These are phyloP conservation scores for Cirrhinus molitorella DNA, from an alignment of 2,797 vertebrate genomes.

Conservation along the genomic window DNA sequence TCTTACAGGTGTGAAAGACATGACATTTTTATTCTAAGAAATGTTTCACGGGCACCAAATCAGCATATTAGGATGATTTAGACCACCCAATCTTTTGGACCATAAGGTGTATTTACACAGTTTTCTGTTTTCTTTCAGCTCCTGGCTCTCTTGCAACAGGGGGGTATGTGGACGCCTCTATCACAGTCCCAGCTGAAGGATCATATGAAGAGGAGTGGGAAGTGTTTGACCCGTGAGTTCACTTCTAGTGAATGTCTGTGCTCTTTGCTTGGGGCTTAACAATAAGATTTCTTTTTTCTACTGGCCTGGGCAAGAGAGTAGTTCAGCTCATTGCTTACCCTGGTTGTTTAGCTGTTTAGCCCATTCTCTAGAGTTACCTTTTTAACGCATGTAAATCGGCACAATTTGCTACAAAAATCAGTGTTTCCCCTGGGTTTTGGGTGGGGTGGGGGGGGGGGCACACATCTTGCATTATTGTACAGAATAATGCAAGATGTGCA, in stretches of 20 bases:
- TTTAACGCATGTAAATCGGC: no score
- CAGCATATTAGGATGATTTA: neutral
- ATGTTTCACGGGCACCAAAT: neutral
- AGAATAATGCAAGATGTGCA: no score
- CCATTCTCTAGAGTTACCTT: neutral
- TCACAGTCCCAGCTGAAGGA: constrained; percentile 87
- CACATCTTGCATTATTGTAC: no score
- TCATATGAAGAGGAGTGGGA: constrained; percentile 99
- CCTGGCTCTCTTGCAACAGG: constrained; percentile 89
- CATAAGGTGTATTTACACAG: neutral
- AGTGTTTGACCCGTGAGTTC: constrained; percentile 98
- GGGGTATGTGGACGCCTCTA: constrained; percentile 84
- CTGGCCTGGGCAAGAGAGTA: neutral
- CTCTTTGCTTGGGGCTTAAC: neutral
- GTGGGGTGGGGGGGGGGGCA: no score
- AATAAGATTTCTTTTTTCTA: neutral
- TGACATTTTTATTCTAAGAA: neutral
- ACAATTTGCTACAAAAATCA: no score
- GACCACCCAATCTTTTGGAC: neutral
- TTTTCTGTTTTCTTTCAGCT: constrained; percentile 69
- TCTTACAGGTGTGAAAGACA: constrained; percentile 84
- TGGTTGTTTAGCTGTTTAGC: neutral
- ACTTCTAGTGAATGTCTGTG: neutral
- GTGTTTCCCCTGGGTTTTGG: no score
- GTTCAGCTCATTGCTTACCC: neutral